A percentile compares a stretch with the other conserved stretches of the same genome.
Conservation (phyloP, 1,140 invertebrate species). For the Listronotus bonariensis region DNA sequence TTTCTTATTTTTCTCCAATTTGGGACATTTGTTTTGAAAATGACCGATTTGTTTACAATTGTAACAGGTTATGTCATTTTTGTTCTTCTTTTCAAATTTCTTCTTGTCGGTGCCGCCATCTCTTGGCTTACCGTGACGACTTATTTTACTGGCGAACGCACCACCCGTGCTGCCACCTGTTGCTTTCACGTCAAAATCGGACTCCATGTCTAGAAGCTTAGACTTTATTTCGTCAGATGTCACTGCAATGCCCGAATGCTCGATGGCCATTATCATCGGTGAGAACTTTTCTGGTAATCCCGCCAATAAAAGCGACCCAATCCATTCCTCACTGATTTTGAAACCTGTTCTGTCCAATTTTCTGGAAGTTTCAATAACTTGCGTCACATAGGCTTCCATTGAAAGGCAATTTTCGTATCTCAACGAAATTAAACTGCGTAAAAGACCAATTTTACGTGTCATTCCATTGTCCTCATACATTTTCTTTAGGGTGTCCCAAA, state of each 20-base stretch:
- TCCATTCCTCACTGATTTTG: constrained; percentile 36
- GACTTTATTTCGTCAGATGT: constrained; percentile 33
- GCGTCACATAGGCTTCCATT: constrained; percentile 39
- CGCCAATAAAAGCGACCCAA: constrained; percentile 36
- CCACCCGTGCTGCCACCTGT: too few relatives aligned
- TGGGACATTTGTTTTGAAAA: constrained; percentile 21
- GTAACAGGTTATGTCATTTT: constrained; percentile 19
- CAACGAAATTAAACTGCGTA: constrained; percentile 39
- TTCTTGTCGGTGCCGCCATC: not conserved
- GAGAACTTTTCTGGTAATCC: constrained; percentile 46
- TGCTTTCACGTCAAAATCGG: not conserved
- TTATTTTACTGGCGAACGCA: constrained; percentile 18
- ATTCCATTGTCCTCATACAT: constrained; percentile 32
- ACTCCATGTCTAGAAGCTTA: constrained; percentile 32
- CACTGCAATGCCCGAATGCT: constrained; percentile 33
- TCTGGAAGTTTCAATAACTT: constrained; percentile 38
- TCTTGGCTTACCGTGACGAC: not conserved
- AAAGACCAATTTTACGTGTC: constrained; percentile 32
- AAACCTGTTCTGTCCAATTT: constrained; percentile 41
- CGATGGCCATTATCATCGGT: constrained; percentile 33
- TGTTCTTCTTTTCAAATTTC: not conserved
- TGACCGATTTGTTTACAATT: constrained; percentile 33
- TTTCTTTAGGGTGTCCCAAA: constrained; percentile 34
- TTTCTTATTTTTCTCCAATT: not conserved
- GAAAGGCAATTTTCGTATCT: constrained; percentile 35